phyloP scores from a whole-genome alignment of 2,888 invertebrate genomes.

The Lymantria monacha region DNA sequence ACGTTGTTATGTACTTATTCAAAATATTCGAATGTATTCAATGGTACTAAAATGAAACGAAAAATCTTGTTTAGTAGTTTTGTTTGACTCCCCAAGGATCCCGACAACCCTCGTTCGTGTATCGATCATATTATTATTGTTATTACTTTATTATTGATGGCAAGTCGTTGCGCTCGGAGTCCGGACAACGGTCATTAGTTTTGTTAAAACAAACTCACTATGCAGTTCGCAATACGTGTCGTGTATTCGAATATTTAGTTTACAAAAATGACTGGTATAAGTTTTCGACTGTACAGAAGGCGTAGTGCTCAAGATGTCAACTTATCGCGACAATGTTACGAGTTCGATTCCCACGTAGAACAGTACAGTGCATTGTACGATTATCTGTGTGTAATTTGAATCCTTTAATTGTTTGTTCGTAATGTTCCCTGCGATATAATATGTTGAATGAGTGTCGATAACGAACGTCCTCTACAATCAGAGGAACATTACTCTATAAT shows the following conservation, averaged over 20 bases:
- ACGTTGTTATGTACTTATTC: background rate
- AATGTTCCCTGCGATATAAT: too few relatives aligned
- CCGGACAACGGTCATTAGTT: constrained; percentile 18
- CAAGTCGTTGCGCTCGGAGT: constrained; percentile 11
- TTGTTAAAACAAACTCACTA: constrained; percentile 6
- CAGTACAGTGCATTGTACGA: too few relatives aligned
- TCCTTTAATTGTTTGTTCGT: too few relatives aligned
- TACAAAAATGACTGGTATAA: too few relatives aligned
- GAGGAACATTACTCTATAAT: too few relatives aligned
- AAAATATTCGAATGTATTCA: background rate
- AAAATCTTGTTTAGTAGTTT: constrained; percentile 18
- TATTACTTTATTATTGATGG: constrained; percentile 19
- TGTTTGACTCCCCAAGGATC: constrained; percentile 14
- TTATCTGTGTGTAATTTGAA: too few relatives aligned
- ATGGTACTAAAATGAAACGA: background rate
- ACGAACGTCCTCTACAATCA: too few relatives aligned
- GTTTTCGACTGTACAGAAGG: too few relatives aligned
- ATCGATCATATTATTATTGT: constrained; percentile 32
- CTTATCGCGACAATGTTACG: too few relatives aligned
- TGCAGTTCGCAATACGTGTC: background rate
- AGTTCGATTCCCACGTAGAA: too few relatives aligned
- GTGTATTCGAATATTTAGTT: background rate
- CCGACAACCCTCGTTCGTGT: constrained; percentile 19
- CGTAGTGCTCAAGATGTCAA: too few relatives aligned
- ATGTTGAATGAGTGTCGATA: too few relatives aligned